These are phyloP conservation scores for Aselliscus stoliczkanus DNA, from an alignment of 2,797 vertebrate genomes.

Conservation along the genomic window DNA sequence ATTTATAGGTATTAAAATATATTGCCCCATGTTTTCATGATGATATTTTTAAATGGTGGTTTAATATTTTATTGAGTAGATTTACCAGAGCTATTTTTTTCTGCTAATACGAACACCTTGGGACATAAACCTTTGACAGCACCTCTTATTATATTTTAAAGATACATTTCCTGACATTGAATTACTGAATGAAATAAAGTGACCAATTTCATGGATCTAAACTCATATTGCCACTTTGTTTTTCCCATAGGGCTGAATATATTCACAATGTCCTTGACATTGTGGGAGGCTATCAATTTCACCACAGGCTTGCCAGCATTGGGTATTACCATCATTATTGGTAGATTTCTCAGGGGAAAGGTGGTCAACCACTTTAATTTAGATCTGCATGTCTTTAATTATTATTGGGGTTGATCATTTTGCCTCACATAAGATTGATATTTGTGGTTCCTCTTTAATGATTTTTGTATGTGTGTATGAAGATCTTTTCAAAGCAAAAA, in stretches of 20 bases:
- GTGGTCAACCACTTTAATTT: background rate
- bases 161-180: background rate
- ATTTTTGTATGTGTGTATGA: background rate
- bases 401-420: background rate
- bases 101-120: background rate
- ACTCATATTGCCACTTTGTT: background rate
- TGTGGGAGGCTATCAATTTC: background rate
- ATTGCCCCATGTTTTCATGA: background rate
- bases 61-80: constrained; percentile 1
- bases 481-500: background rate
- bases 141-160: constrained; percentile 19
- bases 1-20: background rate
- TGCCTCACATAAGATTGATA: background rate
- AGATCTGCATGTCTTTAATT: background rate
- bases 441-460: background rate
- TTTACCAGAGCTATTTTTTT: background rate
- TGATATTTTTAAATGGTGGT: background rate
- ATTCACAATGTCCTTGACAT: background rate
- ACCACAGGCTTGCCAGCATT: background rate
- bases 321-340: background rate
- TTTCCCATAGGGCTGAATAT: background rate
- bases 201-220: background rate
- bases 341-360: background rate
- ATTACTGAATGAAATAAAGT: background rate
- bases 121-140: background rate